Base-by-base conservation (phyloP, 1,140 invertebrate genomes). In the Ceratitis capitata region DNA sequence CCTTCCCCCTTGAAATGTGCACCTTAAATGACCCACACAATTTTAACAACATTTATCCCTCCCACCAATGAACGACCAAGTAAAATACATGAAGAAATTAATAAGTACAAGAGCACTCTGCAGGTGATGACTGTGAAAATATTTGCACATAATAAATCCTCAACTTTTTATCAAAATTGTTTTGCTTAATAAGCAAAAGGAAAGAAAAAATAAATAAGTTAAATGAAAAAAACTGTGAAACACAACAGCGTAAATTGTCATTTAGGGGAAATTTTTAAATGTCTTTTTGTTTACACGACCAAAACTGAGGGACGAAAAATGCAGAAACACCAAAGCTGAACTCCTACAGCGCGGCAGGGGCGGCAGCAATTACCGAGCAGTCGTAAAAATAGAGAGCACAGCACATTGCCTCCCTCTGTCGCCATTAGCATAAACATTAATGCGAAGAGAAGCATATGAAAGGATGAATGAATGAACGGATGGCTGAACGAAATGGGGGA, bases 91-190 rank as follows among this genome's bases (percentile, higher is more conserved):
- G n/a, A 78, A 78, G 69, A 78, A 45, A 78, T 78, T 45, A 78
- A 78, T 78, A 78, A 78, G 23, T 45, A 78, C 69, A 45, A 16
- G 69, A 35, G n/a, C 35, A 42, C 19, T 23, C 39, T 78, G 69
- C 69, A 78, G 69, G 69, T 78, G 69, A 45, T 78, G 69, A 78
- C 69, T 42, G 69, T 78, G 69, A 78, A 78, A 78, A 78, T 78
- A 78, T 42, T 78, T 45, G n/a, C 69, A 78, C 69, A 45, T 78
- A 78, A 78, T 78, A 78, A 78, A 78, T 78, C 69, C 45, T 45
- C 69, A 45, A 45, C 69, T 78, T 45, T n/a, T 47, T 39, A 47
- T 78, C 69, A 78, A 78, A n/a, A 78, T 42, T 78, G 58, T 78
- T 78, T 78, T 78, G n/a, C 69, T 78, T 45, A 78, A 69, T 5